Percentiles rank a stretch among this genome's conserved stretches.
Conservation (phyloP, 2,113 vertebrate species). For the Notothenia coriiceps region DNA sequence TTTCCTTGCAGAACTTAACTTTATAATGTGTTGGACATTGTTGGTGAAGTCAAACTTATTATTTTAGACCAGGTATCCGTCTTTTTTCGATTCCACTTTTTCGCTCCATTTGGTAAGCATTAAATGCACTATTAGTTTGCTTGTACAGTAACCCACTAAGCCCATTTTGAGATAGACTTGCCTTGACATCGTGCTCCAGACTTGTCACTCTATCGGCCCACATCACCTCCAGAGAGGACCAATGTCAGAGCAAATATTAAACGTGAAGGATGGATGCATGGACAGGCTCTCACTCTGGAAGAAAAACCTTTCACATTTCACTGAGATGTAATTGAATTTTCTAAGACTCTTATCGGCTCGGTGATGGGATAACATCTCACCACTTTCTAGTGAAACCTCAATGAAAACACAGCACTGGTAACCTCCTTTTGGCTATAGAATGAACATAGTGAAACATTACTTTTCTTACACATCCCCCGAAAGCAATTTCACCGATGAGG, state of each 20-base stretch:
- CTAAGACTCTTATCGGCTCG: slow-evolving; percentile 35
- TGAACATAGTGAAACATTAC: slow-evolving; percentile 41
- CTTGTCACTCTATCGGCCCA: not conserved
- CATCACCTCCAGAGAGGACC: slow-evolving; percentile 28
- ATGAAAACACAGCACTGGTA: slow-evolving; percentile 35
- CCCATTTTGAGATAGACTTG: slow-evolving; percentile 7
- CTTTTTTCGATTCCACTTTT: slow-evolving; percentile 9
- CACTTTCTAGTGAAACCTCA: slow-evolving; percentile 25
- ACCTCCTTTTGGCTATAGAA: slow-evolving; percentile 32
- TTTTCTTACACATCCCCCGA: slow-evolving; percentile 29
- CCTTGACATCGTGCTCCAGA: slow-evolving; percentile 27
- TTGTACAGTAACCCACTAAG: slow-evolving; percentile 5
- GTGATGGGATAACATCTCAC: slow-evolving; percentile 46
- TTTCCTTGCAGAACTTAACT: not conserved
- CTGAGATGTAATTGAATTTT: slow-evolving; percentile 66
- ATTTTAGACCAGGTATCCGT: not conserved
- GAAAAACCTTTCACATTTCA: slow-evolving; percentile 60
- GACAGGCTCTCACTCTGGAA: slow-evolving; percentile 16
- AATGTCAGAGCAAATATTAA: slow-evolving; percentile 39
- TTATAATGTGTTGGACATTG: slow-evolving; percentile 4
- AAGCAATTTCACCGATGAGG: slow-evolving; percentile 73
- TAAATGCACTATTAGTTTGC: slow-evolving; percentile 50
- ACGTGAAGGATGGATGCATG: slow-evolving; percentile 9
- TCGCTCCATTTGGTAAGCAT: slow-evolving; percentile 21
- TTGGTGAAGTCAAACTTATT: slow-evolving; percentile 20